Evolutionary conservation across 2,888 invertebrate genomes (phyloP), one percentile per base, ranked within the genome.

Genomic region (Cerastis leucographa): DNA sequence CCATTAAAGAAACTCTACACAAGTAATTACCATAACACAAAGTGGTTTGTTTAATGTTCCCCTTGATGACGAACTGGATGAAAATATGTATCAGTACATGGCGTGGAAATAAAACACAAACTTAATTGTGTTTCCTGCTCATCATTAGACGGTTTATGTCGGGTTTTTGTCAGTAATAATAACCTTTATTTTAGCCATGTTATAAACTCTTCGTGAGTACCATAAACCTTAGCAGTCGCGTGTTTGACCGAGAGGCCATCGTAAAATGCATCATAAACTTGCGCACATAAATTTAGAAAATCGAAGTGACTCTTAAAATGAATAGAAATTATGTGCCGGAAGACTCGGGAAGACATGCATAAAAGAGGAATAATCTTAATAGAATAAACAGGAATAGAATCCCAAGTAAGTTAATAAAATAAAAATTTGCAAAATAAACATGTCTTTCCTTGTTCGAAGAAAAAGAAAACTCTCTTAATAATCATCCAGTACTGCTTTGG

Each of bases 191-290:
- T 93, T 89, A 93, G 92, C 90, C 90, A 86, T 88, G 92, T 89
- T 93, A 91, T 94, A 93, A 94, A 94, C 89, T 91, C 91, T 93
- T 92, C 93, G 93, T 94, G 93, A 91, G 93, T 89, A 90, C 89
- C 91, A 93, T 95, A 95, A 89, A 95, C 94, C 91, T 91, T 91
- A 89, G 90, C 89, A 94, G 93, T 95, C 92, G 95, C 95, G 94
- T 95, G 95, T 95, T 94, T 94, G 94, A 94, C 94, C 94, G 93
- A 94, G 92, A 93, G 93, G 93, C 91, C 90, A 93, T 94, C 95
- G 95, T 95, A 95, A 95, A 95, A 93, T 93, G 93, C 92, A 93
- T 92, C 94, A 94, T 95, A 95, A 95, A 95, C 87, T 91, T 86
- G 90, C 89, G 90, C 89, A 92, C 94, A 95, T 95, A 94, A 95